Evolutionary conservation across 2,797 vertebrate genomes (phyloP).

Genomic region (Cottoperca gobio): DNA sequence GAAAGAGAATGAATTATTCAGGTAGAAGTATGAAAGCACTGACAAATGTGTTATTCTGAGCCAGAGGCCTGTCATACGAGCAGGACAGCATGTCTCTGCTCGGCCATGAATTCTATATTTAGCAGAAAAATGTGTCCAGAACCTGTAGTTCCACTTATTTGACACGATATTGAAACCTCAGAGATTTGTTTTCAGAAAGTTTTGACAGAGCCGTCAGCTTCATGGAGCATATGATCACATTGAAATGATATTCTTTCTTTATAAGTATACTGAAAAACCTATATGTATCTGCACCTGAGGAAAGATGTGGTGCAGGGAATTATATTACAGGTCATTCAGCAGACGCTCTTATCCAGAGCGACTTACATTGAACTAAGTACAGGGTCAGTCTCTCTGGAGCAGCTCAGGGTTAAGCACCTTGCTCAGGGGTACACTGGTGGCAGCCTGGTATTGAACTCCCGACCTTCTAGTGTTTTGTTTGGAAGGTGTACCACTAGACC

Average conservation of each 20-base stretch:
- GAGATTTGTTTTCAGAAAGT: constrained; percentile 4
- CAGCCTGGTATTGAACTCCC: no score
- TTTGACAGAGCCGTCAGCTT: constrained; percentile 11
- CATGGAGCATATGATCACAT: neutral
- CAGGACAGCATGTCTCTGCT: neutral
- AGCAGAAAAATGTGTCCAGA: neutral
- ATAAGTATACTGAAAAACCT: neutral
- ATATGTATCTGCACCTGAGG: neutral
- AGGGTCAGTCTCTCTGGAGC: no score
- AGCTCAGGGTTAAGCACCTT: no score
- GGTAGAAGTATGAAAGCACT: constrained; percentile 8
- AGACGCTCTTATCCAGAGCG: no score
- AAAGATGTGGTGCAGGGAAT: no score
- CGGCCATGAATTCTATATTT: neutral
- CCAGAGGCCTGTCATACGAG: constrained; percentile 28
- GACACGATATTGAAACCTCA: neutral
- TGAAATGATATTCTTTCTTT: neutral
- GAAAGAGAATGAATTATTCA: constrained; percentile 30
- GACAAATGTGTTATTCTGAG: constrained; percentile 29
- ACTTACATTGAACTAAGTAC: no score
- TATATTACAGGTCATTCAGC: no score
- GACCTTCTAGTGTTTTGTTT: no score
- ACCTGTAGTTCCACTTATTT: constrained; percentile 5
- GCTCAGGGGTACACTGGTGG: no score
- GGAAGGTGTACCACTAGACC: no score